Base-by-base conservation (phyloP, 2,888 invertebrate species). In the Hedya salicella region DNA sequence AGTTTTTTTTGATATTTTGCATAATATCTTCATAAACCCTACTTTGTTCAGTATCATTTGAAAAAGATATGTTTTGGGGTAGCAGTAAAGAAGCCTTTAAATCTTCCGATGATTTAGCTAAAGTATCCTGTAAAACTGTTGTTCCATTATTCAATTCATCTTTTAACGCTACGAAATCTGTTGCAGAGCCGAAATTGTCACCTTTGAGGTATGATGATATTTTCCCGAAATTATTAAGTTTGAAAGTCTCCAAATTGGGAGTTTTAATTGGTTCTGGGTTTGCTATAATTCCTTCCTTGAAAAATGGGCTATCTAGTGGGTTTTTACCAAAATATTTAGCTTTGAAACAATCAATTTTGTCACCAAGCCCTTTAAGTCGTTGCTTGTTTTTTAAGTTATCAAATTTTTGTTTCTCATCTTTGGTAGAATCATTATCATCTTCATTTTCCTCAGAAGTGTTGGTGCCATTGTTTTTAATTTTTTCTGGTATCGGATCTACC, bases 241-340 rank as follows among this genome's bases (percentile, higher is more conserved):
- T 74, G 70, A 79, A 79, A 67, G 76, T 44, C 3, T 72, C 54
- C 14, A 78, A 68, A 69, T 75, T 79, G 21, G 88, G 85, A 17
- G 72, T 71, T 13, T 70, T 75, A 25, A 91, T 79, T 39, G 92
- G 91, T 74, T 91, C 87, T 0, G 94, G 94, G 21, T 86, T 83
- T 11, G 83, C 81, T 69, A 94, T 92, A 8, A 85, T 76, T 46
- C 93, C 91, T 87, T 95, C 94, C 66, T 88, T 85, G 74, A 96
- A 96, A 71, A 96, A 91, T 0, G 96, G 96, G 86, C 94, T 96
- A 72, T 96, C 96, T 62, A 96, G 83, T 0, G 96, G 96, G 81
- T 96, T 94, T 68, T 93, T 90, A 0, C 96, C 96, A 79, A 96
- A 96, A 80, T 95, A 96, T 86, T 95, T 95, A 0, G 91, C 89